Conservation (phyloP, 2,113 vertebrate species). For the human region GRCh38 chr15:73179501-73180000, state of each 20-base stretch:
- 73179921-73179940: not conserved
- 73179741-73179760: not conserved
- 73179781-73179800: not conserved
- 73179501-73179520: not conserved
- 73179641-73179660: not conserved
- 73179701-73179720: not conserved
- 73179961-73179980: not conserved
- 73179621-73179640: not conserved
- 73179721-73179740: not conserved
- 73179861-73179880: not conserved
- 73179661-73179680: not conserved
- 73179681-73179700: not conserved
- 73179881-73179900: not conserved
- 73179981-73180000: conserved; percentile 37
- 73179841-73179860: not conserved
- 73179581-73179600: not conserved
- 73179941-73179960: not conserved
- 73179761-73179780: not conserved
- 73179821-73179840: not conserved
- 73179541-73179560: not conserved
- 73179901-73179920: not conserved
- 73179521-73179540: not conserved
- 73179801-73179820: not conserved
- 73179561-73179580: not conserved
- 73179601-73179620: not conserved